These are phyloP conservation scores for Rhombomys opimus DNA, from an alignment of 2,113 vertebrate genomes.

Conservation along the genomic window DNA sequence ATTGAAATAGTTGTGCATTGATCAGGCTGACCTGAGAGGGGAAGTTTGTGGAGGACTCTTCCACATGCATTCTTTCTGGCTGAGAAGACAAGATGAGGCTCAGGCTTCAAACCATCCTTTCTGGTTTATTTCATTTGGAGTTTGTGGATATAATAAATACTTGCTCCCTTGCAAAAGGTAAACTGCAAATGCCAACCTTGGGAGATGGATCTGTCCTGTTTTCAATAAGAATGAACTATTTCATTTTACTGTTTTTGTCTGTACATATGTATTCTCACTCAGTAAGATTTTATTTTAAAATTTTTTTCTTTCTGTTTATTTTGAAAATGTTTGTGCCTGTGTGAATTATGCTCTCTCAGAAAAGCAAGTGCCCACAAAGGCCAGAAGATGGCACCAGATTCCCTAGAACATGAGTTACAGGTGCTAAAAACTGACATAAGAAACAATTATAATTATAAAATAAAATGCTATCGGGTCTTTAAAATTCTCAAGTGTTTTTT, in stretches of 20 bases:
- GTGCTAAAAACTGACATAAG: too few species aligned
- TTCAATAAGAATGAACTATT: not conserved
- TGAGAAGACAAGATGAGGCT: not conserved
- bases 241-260: not conserved
- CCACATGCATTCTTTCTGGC: not conserved
- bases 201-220: not conserved
- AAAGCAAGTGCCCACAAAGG: not conserved
- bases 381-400: not conserved
- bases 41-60: not conserved
- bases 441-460: not conserved
- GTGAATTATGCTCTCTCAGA: not conserved
- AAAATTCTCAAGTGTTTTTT: not conserved
- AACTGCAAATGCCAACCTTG: not conserved
- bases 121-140: not conserved
- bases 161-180: accelerated
- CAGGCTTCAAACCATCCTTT: not conserved
- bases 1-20: too few species aligned
- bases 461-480: not conserved
- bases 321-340: not conserved
- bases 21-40: not conserved
- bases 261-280: too few species aligned
- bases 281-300: not conserved
- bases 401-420: not conserved
- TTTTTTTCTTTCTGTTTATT: not conserved
- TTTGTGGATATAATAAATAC: not conserved